Conservation (phyloP, 2,797 vertebrate genomes). For the Sibirionetta formosa region DNA sequence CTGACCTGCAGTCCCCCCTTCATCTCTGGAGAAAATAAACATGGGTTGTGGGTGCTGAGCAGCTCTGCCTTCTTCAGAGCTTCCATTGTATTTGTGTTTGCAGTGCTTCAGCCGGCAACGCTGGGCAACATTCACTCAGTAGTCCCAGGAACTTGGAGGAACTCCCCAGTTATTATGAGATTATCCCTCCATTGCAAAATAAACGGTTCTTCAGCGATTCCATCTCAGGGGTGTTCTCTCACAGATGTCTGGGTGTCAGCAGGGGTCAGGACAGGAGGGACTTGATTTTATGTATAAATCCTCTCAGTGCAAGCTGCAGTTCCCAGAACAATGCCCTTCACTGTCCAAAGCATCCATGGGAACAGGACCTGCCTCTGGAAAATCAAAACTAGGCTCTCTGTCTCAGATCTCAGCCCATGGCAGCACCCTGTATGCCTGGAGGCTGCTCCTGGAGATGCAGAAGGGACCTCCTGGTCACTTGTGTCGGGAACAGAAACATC, state of each 20-base stretch:
- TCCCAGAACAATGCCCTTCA: constrained; percentile 42
- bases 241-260: constrained; percentile 47
- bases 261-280: constrained; percentile 60
- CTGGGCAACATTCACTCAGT: background rate
- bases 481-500: background rate
- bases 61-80: constrained; percentile 66
- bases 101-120: constrained; percentile 46
- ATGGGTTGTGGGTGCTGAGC: constrained; percentile 62
- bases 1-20: constrained; percentile 74
- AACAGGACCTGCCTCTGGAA: background rate
- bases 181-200: constrained; percentile 49
- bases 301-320: background rate
- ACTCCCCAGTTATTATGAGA: constrained; percentile 56
- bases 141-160: constrained; percentile 46
- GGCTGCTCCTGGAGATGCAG: background rate
- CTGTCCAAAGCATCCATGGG: background rate
- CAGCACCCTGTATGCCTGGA: background rate
- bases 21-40: constrained; percentile 85
- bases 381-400: background rate
- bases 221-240: constrained; percentile 22
- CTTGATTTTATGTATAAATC: constrained; percentile 1
- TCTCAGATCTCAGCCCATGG: background rate
- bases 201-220: constrained; percentile 8
- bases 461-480: background rate
- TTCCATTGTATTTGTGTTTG: constrained; percentile 73